Evolutionary conservation across 2,113 vertebrate genomes (phyloP).

Genomic region (Gymnorhina tibicen): DNA sequence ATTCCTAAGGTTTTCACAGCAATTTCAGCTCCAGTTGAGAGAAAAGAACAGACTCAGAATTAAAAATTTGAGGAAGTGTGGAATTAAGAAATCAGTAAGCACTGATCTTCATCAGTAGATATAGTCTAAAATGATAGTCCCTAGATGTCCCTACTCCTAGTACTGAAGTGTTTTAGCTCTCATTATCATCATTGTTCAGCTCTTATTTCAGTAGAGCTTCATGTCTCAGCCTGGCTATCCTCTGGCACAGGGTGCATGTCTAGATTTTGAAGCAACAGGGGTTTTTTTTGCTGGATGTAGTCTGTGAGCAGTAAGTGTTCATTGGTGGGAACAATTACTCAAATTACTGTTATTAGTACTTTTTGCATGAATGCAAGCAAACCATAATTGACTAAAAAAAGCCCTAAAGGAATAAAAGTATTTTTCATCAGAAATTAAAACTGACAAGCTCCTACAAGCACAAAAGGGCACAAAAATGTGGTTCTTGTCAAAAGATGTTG

Average conservation of each 20-base stretch:
- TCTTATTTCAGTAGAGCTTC: background rate
- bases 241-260: background rate
- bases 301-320: background rate
- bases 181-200: background rate
- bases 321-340: background rate
- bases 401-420: background rate
- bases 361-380: slow-evolving; percentile 20
- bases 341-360: slow-evolving; percentile 22
- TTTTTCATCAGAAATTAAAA: background rate
- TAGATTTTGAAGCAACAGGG: background rate
- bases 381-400: background rate
- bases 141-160: background rate
- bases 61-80: background rate
- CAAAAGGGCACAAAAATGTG: background rate
- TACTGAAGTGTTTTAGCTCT: background rate
- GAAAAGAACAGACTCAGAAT: background rate
- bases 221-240: background rate
- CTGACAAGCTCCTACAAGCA: background rate
- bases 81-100: background rate
- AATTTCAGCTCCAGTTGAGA: background rate
- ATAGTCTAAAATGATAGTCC: background rate
- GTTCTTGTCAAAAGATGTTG: background rate
- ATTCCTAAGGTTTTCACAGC: background rate
- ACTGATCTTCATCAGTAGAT: background rate
- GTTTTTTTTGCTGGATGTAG: background rate